Percentiles rank a stretch among this genome's conserved stretches.
phyloP scores from a whole-genome alignment of 2,888 invertebrate species.

The Dicyrtoma fusca region DNA sequence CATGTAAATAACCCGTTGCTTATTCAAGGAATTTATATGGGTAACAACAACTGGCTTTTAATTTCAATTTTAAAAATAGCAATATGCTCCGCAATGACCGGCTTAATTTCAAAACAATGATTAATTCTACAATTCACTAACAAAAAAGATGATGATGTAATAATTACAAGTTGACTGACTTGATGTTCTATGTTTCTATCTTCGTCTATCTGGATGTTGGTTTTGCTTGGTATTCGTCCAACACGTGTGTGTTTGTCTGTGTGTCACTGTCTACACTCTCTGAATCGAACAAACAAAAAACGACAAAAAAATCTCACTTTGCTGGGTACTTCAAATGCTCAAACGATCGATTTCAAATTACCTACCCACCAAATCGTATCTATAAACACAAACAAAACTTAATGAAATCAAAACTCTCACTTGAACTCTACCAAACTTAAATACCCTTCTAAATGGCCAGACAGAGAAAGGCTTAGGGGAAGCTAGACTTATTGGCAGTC shows the following conservation, averaged over 20 bases:
- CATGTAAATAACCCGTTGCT: too few species aligned
- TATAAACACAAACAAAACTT: background rate
- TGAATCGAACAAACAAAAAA: background rate
- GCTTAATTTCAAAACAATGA: too few species aligned
- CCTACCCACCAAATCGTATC: too few species aligned
- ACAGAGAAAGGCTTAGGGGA: constrained; percentile 39
- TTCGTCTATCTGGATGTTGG: constrained; percentile 26
- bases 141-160: background rate
- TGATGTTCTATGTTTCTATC: constrained; percentile 15
- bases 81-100: too few species aligned
- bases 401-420: constrained; percentile 6
- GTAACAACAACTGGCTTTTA: too few species aligned
- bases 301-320: background rate
- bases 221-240: constrained; percentile 34
- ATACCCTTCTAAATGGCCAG: background rate
- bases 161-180: constrained; percentile 17
- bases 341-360: background rate
- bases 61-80: too few species aligned
- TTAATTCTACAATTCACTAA: background rate
- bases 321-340: background rate
- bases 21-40: too few species aligned
- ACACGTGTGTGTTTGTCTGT: constrained; percentile 18
- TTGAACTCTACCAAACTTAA: background rate
- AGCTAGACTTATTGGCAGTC: constrained; percentile 50
- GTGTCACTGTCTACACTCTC: background rate